Evolutionary conservation across 2,888 invertebrate genomes (phyloP).

Genomic region (Brenthis hecate): DNA sequence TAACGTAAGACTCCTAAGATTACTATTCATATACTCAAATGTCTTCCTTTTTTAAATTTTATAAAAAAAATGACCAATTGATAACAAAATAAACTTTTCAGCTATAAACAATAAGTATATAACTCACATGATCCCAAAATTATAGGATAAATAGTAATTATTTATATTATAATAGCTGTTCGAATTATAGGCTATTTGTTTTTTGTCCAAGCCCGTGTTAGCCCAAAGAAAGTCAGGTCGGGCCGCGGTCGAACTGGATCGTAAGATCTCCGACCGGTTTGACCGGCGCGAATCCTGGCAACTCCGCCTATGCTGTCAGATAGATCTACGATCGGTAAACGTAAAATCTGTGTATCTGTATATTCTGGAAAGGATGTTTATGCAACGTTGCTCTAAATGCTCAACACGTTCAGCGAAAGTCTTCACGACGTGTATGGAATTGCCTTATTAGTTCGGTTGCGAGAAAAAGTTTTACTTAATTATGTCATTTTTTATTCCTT

Average conservation of each 20-base stretch:
- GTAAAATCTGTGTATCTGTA: conserved; percentile 30
- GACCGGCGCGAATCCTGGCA: conserved; percentile 74
- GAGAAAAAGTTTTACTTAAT: conserved; percentile 1
- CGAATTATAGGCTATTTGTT: conserved; percentile 15
- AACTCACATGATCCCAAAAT: too few relatives aligned
- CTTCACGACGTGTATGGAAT: conserved; percentile 16
- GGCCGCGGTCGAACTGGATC: conserved; percentile 68
- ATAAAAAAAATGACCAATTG: too few relatives aligned
- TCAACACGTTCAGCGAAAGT: conserved; percentile 36
- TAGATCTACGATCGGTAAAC: conserved; percentile 20
- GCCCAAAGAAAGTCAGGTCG: conserved; percentile 69
- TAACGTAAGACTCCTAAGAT: too few relatives aligned
- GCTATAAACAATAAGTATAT: too few relatives aligned
- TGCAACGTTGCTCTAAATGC: conserved; percentile 30
- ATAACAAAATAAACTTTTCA: too few relatives aligned
- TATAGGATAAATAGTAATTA: background rate
- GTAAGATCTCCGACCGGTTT: conserved; percentile 75
- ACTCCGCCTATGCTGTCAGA: conserved; percentile 21
- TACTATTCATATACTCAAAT: too few relatives aligned
- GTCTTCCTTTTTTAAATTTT: too few relatives aligned
- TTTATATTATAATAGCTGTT: background rate
- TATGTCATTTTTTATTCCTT: background rate
- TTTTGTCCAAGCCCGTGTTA: conserved; percentile 42
- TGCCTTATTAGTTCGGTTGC: background rate
- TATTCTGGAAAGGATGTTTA: conserved; percentile 33